phyloP scores from a whole-genome alignment of 2,888 invertebrate species.

The Lasioglossum marginatum region DNA sequence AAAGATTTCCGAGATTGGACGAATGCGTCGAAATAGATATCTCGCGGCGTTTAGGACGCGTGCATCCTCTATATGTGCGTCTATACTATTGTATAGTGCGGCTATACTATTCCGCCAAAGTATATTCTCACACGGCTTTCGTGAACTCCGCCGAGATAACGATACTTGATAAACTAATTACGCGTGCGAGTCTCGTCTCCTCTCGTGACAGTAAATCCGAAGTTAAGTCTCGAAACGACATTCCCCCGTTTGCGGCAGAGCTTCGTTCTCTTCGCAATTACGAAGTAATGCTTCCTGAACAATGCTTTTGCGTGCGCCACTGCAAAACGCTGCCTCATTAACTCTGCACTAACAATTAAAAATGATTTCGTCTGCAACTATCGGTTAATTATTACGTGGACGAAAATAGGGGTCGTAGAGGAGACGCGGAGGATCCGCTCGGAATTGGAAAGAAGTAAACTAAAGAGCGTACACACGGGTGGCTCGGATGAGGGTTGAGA shows the following conservation, averaged over 20 bases:
- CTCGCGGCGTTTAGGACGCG: not conserved
- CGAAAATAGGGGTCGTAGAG: not conserved
- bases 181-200: constrained; percentile 38
- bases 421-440: not conserved
- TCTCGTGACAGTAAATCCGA: constrained; percentile 34
- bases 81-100: too few species aligned
- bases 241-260: not conserved
- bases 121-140: constrained; percentile 6
- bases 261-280: not conserved
- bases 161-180: constrained; percentile 71
- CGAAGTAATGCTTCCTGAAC: not conserved
- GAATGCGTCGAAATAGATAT: not conserved
- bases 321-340: not conserved
- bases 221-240: constrained; percentile 35
- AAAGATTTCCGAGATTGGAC: not conserved
- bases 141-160: constrained; percentile 37
- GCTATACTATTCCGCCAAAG: not conserved
- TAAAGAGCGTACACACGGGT: not conserved
- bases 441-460: not conserved
- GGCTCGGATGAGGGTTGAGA: constrained; percentile 4
- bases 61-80: too few species aligned
- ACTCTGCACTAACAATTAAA: not conserved
- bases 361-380: not conserved
- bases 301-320: not conserved
- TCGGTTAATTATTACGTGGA: not conserved